A percentile compares a stretch with the other conserved stretches of the same genome.
Conservation (phyloP, 92 coral and sea anemone species). For the Desmophyllum pertusum region DNA sequence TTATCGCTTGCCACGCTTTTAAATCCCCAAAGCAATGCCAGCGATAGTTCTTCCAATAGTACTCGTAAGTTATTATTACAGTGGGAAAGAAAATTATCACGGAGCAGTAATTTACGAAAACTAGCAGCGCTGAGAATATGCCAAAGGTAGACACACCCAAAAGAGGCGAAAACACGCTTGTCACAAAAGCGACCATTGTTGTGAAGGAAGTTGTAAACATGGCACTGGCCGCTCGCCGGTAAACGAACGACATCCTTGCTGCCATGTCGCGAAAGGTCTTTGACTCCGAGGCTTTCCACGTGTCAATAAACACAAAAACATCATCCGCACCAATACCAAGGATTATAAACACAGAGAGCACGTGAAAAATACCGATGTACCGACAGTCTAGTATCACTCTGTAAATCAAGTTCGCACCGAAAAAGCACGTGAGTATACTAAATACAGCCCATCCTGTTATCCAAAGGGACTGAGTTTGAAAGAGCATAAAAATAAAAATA, state of each 20-base stretch:
- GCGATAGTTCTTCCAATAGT: constrained; percentile 72
- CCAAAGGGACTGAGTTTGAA: constrained; percentile 92
- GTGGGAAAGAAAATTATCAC: constrained; percentile 89
- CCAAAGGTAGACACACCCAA: constrained; percentile 96
- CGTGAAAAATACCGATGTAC: constrained; percentile 93
- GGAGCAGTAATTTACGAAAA: constrained; percentile 87
- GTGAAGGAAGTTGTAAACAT: constrained; percentile 95
- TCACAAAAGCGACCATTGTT: constrained; percentile 89
- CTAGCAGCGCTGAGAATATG: constrained; percentile 90
- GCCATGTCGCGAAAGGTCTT: constrained; percentile 69
- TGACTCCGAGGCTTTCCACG: constrained; percentile 84
- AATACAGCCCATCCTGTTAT: constrained; percentile 96
- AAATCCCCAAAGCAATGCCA: constrained; percentile 67
- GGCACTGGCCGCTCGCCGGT: constrained; percentile 90
- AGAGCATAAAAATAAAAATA: constrained; percentile 86
- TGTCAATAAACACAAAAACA: constrained; percentile 93
- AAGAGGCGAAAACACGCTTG: constrained; percentile 92
- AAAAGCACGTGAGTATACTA: constrained; percentile 87
- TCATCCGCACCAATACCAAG: constrained; percentile 97
- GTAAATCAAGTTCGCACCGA: constrained; percentile 87
- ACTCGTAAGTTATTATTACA: constrained; percentile 82
- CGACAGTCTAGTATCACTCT: constrained; percentile 90
- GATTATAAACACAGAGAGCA: constrained; percentile 92
- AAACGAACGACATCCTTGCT: constrained; percentile 80
- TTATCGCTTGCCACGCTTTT: constrained; percentile 43